Conservation (phyloP, 2,888 invertebrate genomes). For the Phyto melanocephala region DNA sequence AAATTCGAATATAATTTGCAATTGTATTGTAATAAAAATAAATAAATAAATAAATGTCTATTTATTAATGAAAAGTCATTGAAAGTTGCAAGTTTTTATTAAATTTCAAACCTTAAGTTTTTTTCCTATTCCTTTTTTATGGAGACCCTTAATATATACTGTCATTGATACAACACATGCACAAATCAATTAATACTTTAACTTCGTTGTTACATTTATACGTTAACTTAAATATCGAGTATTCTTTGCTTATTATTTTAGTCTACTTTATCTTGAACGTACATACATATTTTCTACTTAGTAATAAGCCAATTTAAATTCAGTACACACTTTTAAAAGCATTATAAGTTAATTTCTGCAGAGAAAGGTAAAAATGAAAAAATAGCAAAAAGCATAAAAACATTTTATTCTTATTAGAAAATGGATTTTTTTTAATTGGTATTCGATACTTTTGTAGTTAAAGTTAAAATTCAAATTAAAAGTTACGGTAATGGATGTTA, state of each 20-base stretch:
- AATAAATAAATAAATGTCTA: no score
- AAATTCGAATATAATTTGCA: no score
- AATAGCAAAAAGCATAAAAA: neutral
- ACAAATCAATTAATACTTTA: slow-evolving; percentile 57
- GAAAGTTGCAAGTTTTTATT: no score
- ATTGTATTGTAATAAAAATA: no score
- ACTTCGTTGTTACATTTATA: slow-evolving; percentile 11
- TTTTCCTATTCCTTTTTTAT: no score
- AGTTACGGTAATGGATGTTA: neutral
- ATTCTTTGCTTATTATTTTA: slow-evolving; percentile 24
- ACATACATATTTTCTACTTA: slow-evolving; percentile 11
- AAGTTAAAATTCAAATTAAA: neutral
- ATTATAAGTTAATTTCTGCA: neutral
- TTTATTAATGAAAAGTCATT: no score
- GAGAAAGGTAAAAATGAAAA: neutral
- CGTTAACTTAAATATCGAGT: neutral
- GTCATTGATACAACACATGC: neutral
- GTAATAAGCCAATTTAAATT: slow-evolving; percentile 61
- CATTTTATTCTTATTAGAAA: slow-evolving; percentile 26
- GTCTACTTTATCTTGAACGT: slow-evolving; percentile 10
- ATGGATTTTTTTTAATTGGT: slow-evolving; percentile 28
- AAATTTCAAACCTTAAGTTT: no score
- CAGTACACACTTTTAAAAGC: slow-evolving; percentile 9
- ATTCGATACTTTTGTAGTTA: slow-evolving; percentile 15
- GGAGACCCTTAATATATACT: no score